Conservation (phyloP, 2,797 vertebrate species). For the Microctenopoma stevenorrisi region DNA sequence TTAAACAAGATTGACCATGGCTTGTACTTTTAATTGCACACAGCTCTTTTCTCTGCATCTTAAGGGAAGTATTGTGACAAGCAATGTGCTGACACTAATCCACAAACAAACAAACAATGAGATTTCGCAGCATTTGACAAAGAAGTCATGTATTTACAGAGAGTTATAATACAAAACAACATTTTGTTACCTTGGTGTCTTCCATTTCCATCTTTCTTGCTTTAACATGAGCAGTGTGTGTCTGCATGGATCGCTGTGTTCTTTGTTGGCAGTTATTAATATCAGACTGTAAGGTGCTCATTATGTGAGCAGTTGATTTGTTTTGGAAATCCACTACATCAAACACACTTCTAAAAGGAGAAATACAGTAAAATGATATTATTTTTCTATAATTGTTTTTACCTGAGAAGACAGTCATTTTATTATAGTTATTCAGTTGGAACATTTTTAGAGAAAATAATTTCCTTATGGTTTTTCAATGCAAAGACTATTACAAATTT, state of each 20-base stretch:
- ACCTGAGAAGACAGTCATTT: too few species aligned
- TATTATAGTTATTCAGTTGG: background rate
- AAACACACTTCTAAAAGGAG: constrained; percentile 67
- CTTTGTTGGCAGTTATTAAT: constrained; percentile 75
- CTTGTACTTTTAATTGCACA: constrained; percentile 85
- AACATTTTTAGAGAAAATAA: background rate
- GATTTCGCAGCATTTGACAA: constrained; percentile 62
- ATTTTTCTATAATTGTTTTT: constrained; percentile 12
- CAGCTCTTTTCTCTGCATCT: constrained; percentile 79
- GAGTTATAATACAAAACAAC: constrained; percentile 44
- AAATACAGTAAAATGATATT: constrained; percentile 28
- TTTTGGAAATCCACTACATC: constrained; percentile 75
- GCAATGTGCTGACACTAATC: constrained; percentile 82
- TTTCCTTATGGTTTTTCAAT: too few species aligned
- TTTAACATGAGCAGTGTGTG: constrained; percentile 65
- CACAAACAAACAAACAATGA: constrained; percentile 80
- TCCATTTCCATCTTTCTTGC: constrained; percentile 75
- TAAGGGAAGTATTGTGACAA: constrained; percentile 78
- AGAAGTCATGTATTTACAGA: constrained; percentile 59
- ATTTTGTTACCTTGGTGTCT: constrained; percentile 76
- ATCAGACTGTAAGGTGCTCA: constrained; percentile 80
- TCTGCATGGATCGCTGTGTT: constrained; percentile 69
- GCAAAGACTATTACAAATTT: background rate
- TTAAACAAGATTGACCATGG: constrained; percentile 84
- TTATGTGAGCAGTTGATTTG: constrained; percentile 73